phyloP scores from a whole-genome alignment of 2,113 vertebrate species.

The Atherinomorus stipes region DNA sequence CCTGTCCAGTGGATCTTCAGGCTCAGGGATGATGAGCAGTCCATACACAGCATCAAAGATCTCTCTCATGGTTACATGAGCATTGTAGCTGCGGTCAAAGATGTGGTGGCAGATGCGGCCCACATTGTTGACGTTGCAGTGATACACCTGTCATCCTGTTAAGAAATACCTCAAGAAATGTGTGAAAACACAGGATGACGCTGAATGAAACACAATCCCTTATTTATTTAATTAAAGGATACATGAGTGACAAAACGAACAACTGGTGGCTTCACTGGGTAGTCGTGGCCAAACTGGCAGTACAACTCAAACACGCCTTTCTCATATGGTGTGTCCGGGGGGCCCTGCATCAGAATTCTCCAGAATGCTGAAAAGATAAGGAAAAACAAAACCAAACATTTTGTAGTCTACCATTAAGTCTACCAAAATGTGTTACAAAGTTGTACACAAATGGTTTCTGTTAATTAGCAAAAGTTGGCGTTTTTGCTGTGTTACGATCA shows the following conservation, averaged over 20 bases:
- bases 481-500: no score
- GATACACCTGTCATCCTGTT: constrained; percentile 68
- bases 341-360: constrained; percentile 77
- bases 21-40: constrained; percentile 76
- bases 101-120: constrained; percentile 80
- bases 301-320: constrained; percentile 76
- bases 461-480: no score
- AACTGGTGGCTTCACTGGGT: constrained; percentile 74
- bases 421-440: no score
- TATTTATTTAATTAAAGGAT: constrained; percentile 65
- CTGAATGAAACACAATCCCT: not conserved
- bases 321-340: constrained; percentile 76
- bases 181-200: no score
- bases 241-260: constrained; percentile 73
- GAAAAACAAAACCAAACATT: not conserved
- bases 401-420: no score
- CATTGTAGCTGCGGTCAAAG: constrained; percentile 77
- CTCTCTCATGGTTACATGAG: constrained; percentile 75
- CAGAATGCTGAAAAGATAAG: constrained; percentile 61
- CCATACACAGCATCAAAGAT: constrained; percentile 74
- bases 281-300: constrained; percentile 73
- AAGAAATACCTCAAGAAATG: constrained; percentile 11
- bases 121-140: constrained; percentile 78
- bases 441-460: no score
- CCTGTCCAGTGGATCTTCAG: constrained; percentile 78